These are phyloP conservation scores for Saturnia japonica DNA, from an alignment of 2,888 invertebrate species.

Conservation along the genomic window DNA sequence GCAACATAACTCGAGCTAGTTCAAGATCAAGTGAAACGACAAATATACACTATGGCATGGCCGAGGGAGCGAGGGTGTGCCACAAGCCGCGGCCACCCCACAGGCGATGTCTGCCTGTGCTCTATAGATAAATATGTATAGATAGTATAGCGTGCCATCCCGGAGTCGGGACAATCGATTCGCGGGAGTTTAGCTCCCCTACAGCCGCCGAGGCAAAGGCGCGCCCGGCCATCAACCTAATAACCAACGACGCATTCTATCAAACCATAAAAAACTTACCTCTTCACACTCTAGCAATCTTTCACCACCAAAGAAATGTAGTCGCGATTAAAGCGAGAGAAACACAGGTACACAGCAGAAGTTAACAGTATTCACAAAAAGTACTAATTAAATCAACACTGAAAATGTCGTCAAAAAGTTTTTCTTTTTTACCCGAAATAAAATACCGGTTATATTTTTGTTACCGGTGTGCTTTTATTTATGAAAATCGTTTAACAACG, in stretches of 20 bases:
- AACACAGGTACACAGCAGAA: slow-evolving; percentile 61
- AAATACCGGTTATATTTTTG: slow-evolving; percentile 50
- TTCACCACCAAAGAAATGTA: slow-evolving; percentile 69
- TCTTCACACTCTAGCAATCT: slow-evolving; percentile 72
- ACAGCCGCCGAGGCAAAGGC: slow-evolving; percentile 49
- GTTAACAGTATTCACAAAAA: slow-evolving; percentile 57
- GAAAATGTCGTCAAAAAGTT: slow-evolving; percentile 40
- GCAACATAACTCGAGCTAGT: slow-evolving; percentile 47
- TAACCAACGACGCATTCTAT: slow-evolving; percentile 41
- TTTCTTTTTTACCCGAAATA: slow-evolving; percentile 42
- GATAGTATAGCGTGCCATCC: slow-evolving; percentile 18
- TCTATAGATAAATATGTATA: slow-evolving; percentile 9
- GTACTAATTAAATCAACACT: slow-evolving; percentile 67
- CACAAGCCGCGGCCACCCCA: too few relatives aligned
- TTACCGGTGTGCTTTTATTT: slow-evolving; percentile 49
- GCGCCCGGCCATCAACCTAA: slow-evolving; percentile 49
- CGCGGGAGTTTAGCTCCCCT: slow-evolving; percentile 62
- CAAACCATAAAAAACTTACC: slow-evolving; percentile 67
- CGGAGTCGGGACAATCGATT: slow-evolving; percentile 73
- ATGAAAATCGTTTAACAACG: slow-evolving; percentile 39
- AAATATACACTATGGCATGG: slow-evolving; percentile 44
- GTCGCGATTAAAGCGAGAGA: slow-evolving; percentile 72
- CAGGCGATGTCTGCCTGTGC: slow-evolving; percentile 40
- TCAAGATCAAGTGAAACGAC: slow-evolving; percentile 65
- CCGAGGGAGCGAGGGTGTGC: slow-evolving; percentile 63